These are phyloP conservation scores for Scolopax mira DNA, from an alignment of 2,113 vertebrate species.

Conservation along the genomic window DNA sequence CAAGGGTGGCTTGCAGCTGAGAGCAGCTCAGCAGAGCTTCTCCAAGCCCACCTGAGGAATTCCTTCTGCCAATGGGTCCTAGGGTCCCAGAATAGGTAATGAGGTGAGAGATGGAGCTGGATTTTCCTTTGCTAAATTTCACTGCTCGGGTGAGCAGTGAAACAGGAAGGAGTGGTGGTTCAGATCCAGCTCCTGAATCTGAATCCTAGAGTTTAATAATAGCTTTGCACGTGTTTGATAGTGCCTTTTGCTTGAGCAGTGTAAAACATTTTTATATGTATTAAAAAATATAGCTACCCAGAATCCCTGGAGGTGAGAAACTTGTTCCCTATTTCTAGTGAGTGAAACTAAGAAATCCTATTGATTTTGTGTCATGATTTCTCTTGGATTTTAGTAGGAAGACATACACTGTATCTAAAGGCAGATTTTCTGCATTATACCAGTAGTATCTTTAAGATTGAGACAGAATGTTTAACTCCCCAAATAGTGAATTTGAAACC, in stretches of 20 bases:
- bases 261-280: neutral
- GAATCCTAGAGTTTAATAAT: neutral
- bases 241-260: neutral
- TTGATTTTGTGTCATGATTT: neutral
- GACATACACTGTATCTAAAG: neutral
- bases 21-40: neutral
- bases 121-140: neutral
- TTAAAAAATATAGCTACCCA: neutral
- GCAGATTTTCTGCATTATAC: neutral
- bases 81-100: rapidly evolving
- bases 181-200: neutral
- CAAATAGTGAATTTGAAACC: neutral
- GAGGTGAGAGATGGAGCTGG: neutral
- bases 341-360: neutral
- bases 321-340: neutral
- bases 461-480: neutral
- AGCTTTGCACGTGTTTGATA: neutral
- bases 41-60: no score
- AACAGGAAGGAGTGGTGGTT: neutral
- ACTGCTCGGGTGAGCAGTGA: neutral
- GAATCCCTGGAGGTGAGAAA: neutral
- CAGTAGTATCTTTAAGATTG: no score
- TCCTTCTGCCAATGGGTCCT: neutral
- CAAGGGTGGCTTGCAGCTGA: neutral
- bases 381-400: neutral